phyloP scores from a whole-genome alignment of 2,797 vertebrate genomes.

The Neosilurus hyrtlii region DNA sequence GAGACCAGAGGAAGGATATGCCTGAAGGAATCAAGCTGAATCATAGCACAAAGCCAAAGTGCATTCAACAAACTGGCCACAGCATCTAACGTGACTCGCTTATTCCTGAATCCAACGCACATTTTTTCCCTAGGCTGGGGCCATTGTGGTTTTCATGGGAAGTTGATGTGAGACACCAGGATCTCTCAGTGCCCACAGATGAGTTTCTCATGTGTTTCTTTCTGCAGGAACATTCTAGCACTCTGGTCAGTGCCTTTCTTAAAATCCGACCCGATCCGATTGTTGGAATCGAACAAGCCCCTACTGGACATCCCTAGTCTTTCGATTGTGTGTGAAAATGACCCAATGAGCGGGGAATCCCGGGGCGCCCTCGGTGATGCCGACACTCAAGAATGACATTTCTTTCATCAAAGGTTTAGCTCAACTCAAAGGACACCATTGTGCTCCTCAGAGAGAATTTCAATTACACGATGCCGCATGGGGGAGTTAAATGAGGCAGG shows the following conservation, averaged over 20 bases:
- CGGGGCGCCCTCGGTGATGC: conserved; percentile 30
- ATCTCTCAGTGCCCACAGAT: conserved; percentile 44
- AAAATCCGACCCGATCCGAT: no score
- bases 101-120: conserved; percentile 36
- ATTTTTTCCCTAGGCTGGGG: conserved; percentile 38
- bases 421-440: conserved; percentile 44
- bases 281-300: not conserved
- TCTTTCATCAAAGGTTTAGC: conserved; percentile 41
- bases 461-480: conserved; percentile 48
- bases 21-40: conserved; percentile 2
- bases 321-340: conserved; percentile 37
- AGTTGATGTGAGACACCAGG: conserved; percentile 40
- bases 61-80: conserved; percentile 15
- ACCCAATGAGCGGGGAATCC: conserved; percentile 41
- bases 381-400: conserved; percentile 41
- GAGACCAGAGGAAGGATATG: not conserved
- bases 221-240: conserved; percentile 39
- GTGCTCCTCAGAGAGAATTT: conserved; percentile 55
- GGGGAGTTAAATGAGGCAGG: conserved; percentile 46
- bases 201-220: conserved; percentile 54
- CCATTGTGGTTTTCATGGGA: conserved; percentile 37
- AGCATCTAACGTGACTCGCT: conserved; percentile 24
- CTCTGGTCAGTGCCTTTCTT: conserved; percentile 36
- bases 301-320: conserved; percentile 40
- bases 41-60: not conserved